Percentiles rank a stretch among this genome's conserved stretches.
Evolutionary conservation across 2,113 vertebrate species (phyloP).

Genomic region (Carettochelys insculpta): DNA sequence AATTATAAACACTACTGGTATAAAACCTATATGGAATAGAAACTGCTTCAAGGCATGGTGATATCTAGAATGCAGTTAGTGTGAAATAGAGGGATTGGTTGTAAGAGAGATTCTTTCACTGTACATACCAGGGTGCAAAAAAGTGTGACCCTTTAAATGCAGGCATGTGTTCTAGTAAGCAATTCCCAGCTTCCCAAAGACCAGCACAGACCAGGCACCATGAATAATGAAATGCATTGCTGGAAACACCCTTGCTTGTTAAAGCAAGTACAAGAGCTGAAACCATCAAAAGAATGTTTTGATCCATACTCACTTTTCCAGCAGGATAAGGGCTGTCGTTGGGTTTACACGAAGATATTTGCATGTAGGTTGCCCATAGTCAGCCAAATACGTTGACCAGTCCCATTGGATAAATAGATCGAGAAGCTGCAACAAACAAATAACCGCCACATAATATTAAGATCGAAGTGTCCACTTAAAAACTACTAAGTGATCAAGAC

Average conservation of each 20-base stretch:
- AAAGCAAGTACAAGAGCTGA: rapidly evolving
- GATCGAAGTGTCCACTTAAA: background rate
- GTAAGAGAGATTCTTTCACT: background rate
- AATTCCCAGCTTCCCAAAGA: background rate
- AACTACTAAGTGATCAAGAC: background rate
- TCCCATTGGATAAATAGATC: slow-evolving; percentile 98
- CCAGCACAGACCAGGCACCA: background rate
- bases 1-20: background rate
- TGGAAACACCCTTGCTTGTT: rapidly evolving
- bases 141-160: background rate
- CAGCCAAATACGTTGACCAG: slow-evolving; percentile 95
- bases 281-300: rapidly evolving
- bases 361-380: slow-evolving; percentile 91
- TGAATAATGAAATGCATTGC: rapidly evolving
- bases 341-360: slow-evolving; percentile 96
- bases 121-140: rapidly evolving
- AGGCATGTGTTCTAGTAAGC: background rate
- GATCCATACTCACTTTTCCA: slow-evolving; percentile 90
- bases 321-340: slow-evolving; percentile 86
- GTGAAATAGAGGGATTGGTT: rapidly evolving
- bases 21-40: background rate
- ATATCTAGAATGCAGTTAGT: rapidly evolving
- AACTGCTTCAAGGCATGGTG: background rate
- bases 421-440: slow-evolving; percentile 79
- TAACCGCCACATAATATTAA: rapidly evolving